A percentile compares a stretch with the other conserved stretches of the same genome.
These are phyloP conservation scores for Halictus ligatus DNA, from an alignment of 2,888 invertebrate species.

Conservation along the genomic window DNA sequence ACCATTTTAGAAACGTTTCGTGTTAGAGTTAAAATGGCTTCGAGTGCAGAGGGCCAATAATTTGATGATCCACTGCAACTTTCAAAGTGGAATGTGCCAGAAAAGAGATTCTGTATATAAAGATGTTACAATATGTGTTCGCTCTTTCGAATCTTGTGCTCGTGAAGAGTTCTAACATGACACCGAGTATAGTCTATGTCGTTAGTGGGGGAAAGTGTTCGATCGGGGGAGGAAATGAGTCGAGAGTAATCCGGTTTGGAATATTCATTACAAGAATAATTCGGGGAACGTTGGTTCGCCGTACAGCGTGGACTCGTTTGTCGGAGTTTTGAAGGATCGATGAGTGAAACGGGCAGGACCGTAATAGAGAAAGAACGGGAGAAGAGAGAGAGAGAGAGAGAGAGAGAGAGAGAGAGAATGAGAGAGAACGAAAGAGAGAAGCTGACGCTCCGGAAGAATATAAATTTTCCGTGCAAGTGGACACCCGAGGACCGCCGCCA, in stretches of 20 bases:
- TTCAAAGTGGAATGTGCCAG: too few species aligned
- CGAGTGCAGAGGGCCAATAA: too few species aligned
- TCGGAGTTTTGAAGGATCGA: constrained; percentile 11
- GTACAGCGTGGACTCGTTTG: not conserved
- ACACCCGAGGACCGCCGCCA: constrained; percentile 10
- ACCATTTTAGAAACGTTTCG: too few species aligned
- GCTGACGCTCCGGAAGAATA: constrained; percentile 11
- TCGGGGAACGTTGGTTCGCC: constrained; percentile 3
- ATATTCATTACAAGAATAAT: constrained; percentile 26
- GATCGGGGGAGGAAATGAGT: constrained; percentile 4
- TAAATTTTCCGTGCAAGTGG: constrained; percentile 17
- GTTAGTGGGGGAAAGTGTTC: constrained; percentile 7
- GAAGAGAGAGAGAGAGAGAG: not conserved
- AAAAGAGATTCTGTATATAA: not conserved
- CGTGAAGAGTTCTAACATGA: not conserved
- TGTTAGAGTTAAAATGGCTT: too few species aligned
- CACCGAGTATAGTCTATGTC: constrained; percentile 13
- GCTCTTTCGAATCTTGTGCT: not conserved
- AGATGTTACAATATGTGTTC: not conserved
- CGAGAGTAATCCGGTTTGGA: constrained; percentile 4
- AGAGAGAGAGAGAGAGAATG: not conserved
- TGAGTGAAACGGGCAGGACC: not conserved
- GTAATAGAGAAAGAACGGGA: not conserved
- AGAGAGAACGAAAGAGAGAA: not conserved
- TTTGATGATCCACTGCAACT: too few species aligned